Base-by-base conservation (phyloP, 2,888 invertebrate species). In the Bimastos eiseni region DNA sequence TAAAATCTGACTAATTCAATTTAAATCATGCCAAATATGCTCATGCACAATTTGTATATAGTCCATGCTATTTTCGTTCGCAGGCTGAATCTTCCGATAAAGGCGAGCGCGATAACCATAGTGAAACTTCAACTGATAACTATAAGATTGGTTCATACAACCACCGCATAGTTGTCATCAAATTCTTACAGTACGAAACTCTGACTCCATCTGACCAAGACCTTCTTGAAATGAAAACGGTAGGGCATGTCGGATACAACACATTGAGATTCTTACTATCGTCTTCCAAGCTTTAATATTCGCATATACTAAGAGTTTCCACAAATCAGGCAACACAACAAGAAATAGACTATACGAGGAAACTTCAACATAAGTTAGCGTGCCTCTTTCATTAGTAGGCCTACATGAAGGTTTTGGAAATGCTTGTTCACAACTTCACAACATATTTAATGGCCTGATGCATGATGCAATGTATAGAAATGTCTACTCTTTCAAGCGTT, bases 181-280 rank as follows among this genome's bases (percentile, higher is more conserved):
- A 83, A 19, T 44, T 92, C 30, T 33, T 90, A 24, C 44, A 83
- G 1, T 89, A 89, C 41, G 84, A 91, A 33, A 89, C 88, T 0
- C 34, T 92, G 30, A 36, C 90, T 17, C 91, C 93, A 11, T 89
- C 92, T 2, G 92, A 92, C 49, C 38, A 91, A 0, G 93, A 93
- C 86, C 91, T 93, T 11, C 91, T 93, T 21, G 92, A 93, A 84
- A 92, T 93, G 36, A 93, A 93, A 91, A 90, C 91, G 91, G 93
- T 93, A 41, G 33, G 89, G 37, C 36, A 37, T 36, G 17, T n/a
- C 30, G 24, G 1, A 21, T 2, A 17, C 15, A 44, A 17, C 86
- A 37, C 86, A n/a, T n/a, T 2, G n/a, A 17, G 30, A 3, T 21
- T 24, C 6, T 49, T 49, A 55, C 55, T 13, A 30, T 13, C 24